Evolutionary conservation across 2,888 invertebrate species (phyloP).

Genomic region (Nemotelus pantherinus): DNA sequence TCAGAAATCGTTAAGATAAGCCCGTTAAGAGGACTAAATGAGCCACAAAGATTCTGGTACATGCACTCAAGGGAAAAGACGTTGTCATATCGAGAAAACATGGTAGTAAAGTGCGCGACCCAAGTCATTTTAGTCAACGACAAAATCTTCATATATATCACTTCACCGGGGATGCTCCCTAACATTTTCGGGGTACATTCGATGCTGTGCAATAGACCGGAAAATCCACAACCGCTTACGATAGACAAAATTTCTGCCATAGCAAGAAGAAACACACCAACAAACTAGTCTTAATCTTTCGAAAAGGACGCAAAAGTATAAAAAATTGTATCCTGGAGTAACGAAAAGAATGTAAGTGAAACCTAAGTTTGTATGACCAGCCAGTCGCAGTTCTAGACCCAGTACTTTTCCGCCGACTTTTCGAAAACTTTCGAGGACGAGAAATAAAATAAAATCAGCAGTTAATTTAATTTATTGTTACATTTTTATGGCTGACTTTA

Average conservation of each 20-base stretch:
- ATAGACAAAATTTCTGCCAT: neutral
- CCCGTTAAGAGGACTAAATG: constrained; percentile 47
- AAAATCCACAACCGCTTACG: constrained; percentile 22
- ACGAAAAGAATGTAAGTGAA: too few relatives aligned
- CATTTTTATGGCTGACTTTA: constrained; percentile 66
- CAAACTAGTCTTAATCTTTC: neutral
- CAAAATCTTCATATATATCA: too few relatives aligned
- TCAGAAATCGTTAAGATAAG: constrained; percentile 51
- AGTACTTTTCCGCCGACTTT: neutral
- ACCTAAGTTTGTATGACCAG: too few relatives aligned
- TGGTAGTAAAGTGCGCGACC: neutral
- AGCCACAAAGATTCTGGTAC: constrained; percentile 44
- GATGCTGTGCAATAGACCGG: constrained; percentile 35
- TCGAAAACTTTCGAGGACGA: constrained; percentile 27
- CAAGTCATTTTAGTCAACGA: too few relatives aligned
- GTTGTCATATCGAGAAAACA: constrained; percentile 6
- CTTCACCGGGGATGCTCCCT: too few relatives aligned
- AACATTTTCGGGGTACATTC: neutral
- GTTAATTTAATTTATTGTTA: constrained; percentile 66
- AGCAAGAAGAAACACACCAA: neutral
- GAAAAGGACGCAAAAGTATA: neutral
- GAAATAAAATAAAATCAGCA: constrained; percentile 62
- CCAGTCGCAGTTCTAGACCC: too few relatives aligned
- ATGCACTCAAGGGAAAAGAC: constrained; percentile 18
- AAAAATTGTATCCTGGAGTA: neutral